These are phyloP conservation scores for Sebastes wilsoni DNA, from an alignment of 2,797 vertebrate genomes.

Conservation along the genomic window DNA sequence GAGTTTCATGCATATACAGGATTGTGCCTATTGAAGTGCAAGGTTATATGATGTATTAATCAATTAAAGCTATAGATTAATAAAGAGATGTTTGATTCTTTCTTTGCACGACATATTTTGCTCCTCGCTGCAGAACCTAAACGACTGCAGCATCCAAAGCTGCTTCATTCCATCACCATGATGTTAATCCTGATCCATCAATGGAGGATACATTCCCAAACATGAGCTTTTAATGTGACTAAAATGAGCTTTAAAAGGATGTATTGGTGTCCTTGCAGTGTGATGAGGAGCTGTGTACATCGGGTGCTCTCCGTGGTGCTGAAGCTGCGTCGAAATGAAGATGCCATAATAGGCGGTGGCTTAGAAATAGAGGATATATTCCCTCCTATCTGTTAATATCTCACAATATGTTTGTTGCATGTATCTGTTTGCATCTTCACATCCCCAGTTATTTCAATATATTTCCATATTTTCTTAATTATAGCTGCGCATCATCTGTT, in stretches of 20 bases:
- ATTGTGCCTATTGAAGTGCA: background rate
- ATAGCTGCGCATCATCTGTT: background rate
- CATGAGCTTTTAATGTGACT: background rate
- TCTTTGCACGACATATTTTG: background rate
- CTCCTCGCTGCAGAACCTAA: slow-evolving; percentile 12
- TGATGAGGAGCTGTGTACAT: background rate
- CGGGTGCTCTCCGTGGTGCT: slow-evolving; percentile 79
- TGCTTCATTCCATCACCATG: slow-evolving; percentile 49
- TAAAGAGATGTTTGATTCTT: background rate
- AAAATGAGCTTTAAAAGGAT: background rate
- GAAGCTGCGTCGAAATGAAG: slow-evolving; percentile 61
- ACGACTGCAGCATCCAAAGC: slow-evolving; percentile 13
- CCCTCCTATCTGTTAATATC: background rate
- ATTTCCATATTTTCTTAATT: background rate
- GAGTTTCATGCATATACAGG: background rate
- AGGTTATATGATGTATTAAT: background rate
- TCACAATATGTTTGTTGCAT: background rate
- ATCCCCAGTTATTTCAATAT: background rate
- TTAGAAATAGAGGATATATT: background rate
- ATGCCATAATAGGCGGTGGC: slow-evolving; percentile 56
- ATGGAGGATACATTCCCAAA: background rate
- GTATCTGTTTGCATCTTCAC: background rate
- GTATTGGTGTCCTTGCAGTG: background rate
- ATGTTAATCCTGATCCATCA: background rate
- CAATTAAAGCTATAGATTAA: background rate